Base-by-base conservation (phyloP, 2,888 invertebrate genomes). In the Parnassius mnemosyne region DNA sequence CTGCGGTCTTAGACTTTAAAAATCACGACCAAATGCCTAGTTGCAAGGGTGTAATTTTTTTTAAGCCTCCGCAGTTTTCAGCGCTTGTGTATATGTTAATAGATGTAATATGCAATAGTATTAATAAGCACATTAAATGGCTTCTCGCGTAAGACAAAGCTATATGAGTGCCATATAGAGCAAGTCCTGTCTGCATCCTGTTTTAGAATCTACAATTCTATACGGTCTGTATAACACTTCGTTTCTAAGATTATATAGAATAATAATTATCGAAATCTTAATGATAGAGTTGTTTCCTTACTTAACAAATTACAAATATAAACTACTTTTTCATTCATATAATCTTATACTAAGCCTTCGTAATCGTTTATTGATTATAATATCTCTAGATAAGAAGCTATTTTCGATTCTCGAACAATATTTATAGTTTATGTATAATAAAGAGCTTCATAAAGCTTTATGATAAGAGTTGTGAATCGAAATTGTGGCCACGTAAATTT, bases 391-490 rank as follows among this genome's bases (percentile, higher is more conserved):
- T 76, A 76, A 72, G 83, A 85, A 77, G 75, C 66, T 82, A 83
- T 74, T 77, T 78, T 80, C 68, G 53, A 63, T 63, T 73, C 77
- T 81, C 74, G 74, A 79, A 77, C 74, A 77, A 83, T 82, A 75
- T 71, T 83, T 55, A 55, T 67, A 69, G 74, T 78, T 87, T 87
- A 87, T 87, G 82, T 89, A 25, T 25, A 34, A 34, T 34, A 87
- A 91, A 83, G 91, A 91, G 91, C 91, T 91, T 91, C 82, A 85
- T 79, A 77, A 89, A 89, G 90, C 91, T 91, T 91, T 91, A 91
- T 89, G 83, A 84, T 81, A 83, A 89, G 91, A 85, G 90, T 90
- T 91, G 91, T 91, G 90, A 90, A 90, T 87, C 88, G 87, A 90
- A 89, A 88, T 81, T 87, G 88, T 87, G 89, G 89, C 90, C 90